phyloP scores from a whole-genome alignment of 2,113 vertebrate genomes.

The Aspiorhynchus laticeps region DNA sequence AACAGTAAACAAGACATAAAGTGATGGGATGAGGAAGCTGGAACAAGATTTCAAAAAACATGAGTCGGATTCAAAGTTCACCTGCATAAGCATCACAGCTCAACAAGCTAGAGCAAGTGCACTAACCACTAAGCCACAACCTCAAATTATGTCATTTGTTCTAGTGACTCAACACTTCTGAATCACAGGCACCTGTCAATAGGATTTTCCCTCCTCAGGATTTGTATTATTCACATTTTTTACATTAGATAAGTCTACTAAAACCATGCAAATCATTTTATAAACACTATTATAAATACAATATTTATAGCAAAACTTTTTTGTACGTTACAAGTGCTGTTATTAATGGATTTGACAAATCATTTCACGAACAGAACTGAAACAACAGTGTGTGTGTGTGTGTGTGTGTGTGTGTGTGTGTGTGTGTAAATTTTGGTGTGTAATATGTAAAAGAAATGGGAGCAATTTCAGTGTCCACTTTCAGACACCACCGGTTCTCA shows the following conservation, averaged over 20 bases:
- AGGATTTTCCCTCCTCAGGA: neutral
- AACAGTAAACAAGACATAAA: neutral
- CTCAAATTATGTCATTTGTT: neutral
- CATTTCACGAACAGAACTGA: neutral
- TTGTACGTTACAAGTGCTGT: too few relatives aligned
- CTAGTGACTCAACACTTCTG: neutral
- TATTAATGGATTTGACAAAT: neutral
- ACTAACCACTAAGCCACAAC: neutral
- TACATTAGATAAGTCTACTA: neutral
- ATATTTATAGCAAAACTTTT: neutral
- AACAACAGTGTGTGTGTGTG: constrained; percentile 6
- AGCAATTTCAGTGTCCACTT: constrained; percentile 23
- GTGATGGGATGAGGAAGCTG: neutral
- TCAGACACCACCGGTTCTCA: constrained; percentile 25
- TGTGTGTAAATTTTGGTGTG: neutral
- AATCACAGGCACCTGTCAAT: neutral
- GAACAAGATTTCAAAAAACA: neutral
- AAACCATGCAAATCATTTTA: neutral
- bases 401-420: neutral
- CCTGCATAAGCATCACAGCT: neutral
- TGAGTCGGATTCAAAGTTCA: neutral
- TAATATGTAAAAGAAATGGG: constrained; percentile 35
- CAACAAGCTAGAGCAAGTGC: neutral
- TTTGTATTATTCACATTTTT: neutral
- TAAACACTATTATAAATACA: neutral